phyloP scores from a whole-genome alignment of 1,140 invertebrate genomes.

The Ericerus pela region DNA sequence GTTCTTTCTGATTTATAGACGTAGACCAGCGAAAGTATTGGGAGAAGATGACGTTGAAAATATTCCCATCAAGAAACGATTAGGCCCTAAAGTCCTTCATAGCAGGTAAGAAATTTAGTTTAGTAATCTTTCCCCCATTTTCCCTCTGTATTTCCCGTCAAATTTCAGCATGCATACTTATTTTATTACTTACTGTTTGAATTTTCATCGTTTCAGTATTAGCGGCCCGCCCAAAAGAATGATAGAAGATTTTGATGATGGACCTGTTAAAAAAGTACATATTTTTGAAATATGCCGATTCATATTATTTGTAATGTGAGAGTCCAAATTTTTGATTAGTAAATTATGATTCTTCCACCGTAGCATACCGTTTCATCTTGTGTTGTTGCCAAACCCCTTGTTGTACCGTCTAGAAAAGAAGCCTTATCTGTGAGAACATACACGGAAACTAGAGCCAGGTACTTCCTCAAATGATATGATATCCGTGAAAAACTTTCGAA shows the following conservation, averaged over 20 bases:
- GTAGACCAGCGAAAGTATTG: not conserved
- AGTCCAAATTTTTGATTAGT: not conserved
- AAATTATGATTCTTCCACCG: not conserved
- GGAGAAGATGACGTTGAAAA: not conserved
- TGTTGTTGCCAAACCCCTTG: not conserved
- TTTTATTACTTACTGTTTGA: too few species aligned
- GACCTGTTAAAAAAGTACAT: not conserved
- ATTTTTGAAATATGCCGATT: too few species aligned
- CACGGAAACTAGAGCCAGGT: conserved; percentile 3
- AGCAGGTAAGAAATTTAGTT: not conserved
- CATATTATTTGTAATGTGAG: not conserved
- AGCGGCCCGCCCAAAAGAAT: not conserved
- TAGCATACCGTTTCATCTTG: not conserved
- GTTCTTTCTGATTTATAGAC: not conserved
- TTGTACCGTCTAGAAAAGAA: not conserved
- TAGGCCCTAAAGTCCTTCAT: not conserved
- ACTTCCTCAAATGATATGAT: too few species aligned
- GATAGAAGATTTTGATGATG: not conserved
- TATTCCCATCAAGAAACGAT: not conserved
- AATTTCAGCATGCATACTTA: not conserved
- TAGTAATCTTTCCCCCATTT: not conserved
- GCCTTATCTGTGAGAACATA: not conserved
- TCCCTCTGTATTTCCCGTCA: not conserved
- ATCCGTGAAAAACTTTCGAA: too few species aligned
- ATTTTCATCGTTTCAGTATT: not conserved